Evolutionary conservation across 35 echinoderm and acorn worm genomes (phyloP).

Genomic region (Stichopus chloronotus): DNA sequence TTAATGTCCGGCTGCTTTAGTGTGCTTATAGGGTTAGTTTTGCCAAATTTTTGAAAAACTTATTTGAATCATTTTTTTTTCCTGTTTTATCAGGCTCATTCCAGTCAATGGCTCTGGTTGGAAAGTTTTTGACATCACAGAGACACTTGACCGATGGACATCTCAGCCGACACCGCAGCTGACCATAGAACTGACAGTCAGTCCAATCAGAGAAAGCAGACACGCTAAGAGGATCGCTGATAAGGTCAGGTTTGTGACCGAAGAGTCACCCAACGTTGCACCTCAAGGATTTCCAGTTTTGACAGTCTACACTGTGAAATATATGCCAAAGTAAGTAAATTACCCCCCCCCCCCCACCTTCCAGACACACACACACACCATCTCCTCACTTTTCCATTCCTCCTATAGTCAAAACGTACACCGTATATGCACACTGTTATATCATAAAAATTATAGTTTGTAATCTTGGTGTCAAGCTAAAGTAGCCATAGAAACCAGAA

Average conservation of each 20-base stretch:
- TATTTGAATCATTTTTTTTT: neutral
- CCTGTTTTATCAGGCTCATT: slow-evolving; percentile 61
- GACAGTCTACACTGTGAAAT: slow-evolving; percentile 90
- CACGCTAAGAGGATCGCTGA: slow-evolving; percentile 84
- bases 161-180: slow-evolving; percentile 54
- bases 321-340: slow-evolving; percentile 79
- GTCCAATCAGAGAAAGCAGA: slow-evolving; percentile 55
- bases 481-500: too few species aligned
- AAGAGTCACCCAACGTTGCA: slow-evolving; percentile 33
- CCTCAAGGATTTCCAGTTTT: slow-evolving; percentile 74
- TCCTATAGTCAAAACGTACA: neutral
- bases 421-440: too few species aligned
- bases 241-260: slow-evolving; percentile 68
- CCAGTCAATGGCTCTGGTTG: slow-evolving; percentile 75
- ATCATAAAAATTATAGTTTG: too few species aligned
- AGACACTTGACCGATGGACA: slow-evolving; percentile 71
- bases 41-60: too few species aligned
- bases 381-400: too few species aligned
- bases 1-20: too few species aligned
- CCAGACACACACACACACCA: neutral
- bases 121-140: slow-evolving; percentile 92
- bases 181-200: slow-evolving; percentile 69
- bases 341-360: neutral
- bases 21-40: too few species aligned
- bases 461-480: too few species aligned